phyloP scores from a whole-genome alignment of 2,113 vertebrate genomes.

The Numenius arquata region DNA sequence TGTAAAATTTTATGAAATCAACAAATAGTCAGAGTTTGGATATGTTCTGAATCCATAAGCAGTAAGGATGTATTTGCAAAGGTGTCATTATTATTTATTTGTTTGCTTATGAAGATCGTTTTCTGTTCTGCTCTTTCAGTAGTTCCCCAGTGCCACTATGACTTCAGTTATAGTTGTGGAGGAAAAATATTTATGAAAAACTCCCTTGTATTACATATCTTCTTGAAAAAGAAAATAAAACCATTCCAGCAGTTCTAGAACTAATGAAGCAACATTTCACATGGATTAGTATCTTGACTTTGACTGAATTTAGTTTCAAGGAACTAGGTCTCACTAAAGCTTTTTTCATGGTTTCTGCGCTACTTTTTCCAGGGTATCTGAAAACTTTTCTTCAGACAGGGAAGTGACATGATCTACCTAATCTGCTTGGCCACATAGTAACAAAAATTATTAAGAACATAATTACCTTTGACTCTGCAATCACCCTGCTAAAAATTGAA shows the following conservation, averaged over 20 bases:
- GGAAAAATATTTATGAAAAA: neutral
- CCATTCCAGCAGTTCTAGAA: neutral
- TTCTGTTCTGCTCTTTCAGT: neutral
- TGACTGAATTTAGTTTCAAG: neutral
- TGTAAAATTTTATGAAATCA: conserved; percentile 50
- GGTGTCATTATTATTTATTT: neutral
- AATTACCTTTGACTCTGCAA: neutral
- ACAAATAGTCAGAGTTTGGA: conserved; percentile 36
- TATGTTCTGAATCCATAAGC: conserved; percentile 26
- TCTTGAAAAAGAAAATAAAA: neutral
- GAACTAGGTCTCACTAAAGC: neutral
- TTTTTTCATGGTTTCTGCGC: neutral
- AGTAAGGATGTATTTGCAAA: neutral
- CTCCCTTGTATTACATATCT: neutral
- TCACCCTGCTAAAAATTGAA: neutral
- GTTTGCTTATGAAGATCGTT: neutral
- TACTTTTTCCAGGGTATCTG: neutral
- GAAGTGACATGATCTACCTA: neutral
- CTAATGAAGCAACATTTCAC: neutral
- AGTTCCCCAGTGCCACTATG: neutral
- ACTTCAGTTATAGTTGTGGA: neutral
- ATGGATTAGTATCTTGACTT: neutral
- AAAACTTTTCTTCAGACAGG: neutral
- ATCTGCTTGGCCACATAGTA: neutral
- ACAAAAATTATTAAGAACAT: neutral